Conservation (phyloP, 2,113 vertebrate species). For the Noctilio leporinus region DNA sequence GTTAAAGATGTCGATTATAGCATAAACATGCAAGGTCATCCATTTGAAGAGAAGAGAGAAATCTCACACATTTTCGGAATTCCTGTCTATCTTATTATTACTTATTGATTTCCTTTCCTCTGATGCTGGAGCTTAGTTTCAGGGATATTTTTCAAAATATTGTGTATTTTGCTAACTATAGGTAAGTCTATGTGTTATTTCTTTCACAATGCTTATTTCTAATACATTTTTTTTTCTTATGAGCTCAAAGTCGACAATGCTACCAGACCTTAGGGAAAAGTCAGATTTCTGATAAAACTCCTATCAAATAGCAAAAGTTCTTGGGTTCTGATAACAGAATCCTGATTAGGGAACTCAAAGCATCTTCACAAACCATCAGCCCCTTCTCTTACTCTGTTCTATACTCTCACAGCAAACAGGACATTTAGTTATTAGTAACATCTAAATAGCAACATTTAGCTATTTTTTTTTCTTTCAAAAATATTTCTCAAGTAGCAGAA, state of each 20-base stretch:
- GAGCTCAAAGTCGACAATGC: background rate
- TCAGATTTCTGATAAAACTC: background rate
- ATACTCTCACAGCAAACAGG: background rate
- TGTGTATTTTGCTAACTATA: background rate
- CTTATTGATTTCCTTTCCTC: conserved; percentile 2
- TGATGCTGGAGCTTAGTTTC: background rate
- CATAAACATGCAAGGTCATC: background rate
- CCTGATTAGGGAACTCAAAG: background rate
- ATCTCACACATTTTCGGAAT: background rate
- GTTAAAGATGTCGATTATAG: background rate
- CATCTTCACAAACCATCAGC: background rate
- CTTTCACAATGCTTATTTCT: conserved; percentile 1
- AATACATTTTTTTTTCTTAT: background rate
- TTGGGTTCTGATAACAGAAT: background rate
- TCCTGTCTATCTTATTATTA: background rate
- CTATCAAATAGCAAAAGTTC: background rate
- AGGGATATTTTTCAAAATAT: conserved; percentile 17
- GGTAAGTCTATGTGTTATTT: background rate
- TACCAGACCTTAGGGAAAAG: background rate
- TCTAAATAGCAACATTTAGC: background rate
- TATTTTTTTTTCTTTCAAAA: background rate
- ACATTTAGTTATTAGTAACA: background rate
- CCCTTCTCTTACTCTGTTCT: background rate
- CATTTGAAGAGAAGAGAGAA: background rate
- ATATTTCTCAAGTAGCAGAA: conserved; percentile 7